Conservation (phyloP, 2,797 vertebrate genomes). For the Phoeniculus purpureus region DNA sequence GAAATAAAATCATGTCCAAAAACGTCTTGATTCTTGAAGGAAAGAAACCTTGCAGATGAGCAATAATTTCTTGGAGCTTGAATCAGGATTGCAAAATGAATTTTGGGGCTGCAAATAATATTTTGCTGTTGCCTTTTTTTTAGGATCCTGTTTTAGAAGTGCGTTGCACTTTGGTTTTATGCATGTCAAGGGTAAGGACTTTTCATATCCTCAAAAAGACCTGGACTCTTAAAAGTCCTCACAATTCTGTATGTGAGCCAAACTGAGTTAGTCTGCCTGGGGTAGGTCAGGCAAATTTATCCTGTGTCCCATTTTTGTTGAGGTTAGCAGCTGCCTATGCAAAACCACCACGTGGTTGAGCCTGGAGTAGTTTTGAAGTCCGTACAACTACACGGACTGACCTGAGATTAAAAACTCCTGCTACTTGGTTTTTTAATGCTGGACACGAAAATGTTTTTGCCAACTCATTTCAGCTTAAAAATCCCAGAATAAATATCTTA, state of each 20-base stretch:
- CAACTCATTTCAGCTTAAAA: background rate
- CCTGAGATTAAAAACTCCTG: background rate
- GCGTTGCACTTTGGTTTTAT: background rate
- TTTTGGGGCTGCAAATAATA: background rate
- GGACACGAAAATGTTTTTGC: background rate
- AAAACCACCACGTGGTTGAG: background rate
- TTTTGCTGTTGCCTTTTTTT: slow-evolving; percentile 13
- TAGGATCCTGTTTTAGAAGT: background rate
- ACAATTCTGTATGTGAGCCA: fast-evolving
- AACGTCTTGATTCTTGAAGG: slow-evolving; percentile 8
- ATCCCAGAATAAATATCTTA: background rate
- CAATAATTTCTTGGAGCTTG: background rate
- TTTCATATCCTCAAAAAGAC: background rate
- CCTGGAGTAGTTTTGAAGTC: background rate
- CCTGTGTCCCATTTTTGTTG: background rate
- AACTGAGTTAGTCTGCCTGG: background rate
- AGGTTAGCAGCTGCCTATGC: background rate
- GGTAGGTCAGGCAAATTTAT: background rate
- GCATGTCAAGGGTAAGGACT: background rate
- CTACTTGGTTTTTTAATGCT: background rate
- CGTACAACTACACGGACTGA: background rate
- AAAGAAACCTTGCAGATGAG: background rate
- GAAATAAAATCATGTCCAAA: slow-evolving; percentile 31
- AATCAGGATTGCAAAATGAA: background rate
- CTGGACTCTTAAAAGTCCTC: background rate